Evolutionary conservation across 2,797 vertebrate genomes (phyloP).

Genomic region (Xenops minutus): DNA sequence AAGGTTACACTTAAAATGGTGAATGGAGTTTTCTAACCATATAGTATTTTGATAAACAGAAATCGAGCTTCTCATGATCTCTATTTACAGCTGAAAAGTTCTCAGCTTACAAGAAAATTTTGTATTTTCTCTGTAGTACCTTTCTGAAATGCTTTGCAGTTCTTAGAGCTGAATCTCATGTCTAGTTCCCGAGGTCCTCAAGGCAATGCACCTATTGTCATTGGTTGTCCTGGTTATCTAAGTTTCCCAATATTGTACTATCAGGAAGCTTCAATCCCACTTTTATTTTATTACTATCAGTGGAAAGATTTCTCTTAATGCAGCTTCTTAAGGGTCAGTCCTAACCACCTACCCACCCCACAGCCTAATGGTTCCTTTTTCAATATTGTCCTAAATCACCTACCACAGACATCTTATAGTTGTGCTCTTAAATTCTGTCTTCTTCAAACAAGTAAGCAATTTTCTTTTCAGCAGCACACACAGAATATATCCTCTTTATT

Average conservation of each 20-base stretch:
- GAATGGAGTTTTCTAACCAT: neutral
- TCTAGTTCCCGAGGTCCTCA: neutral
- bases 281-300: neutral
- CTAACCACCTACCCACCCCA: neutral
- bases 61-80: neutral
- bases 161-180: neutral
- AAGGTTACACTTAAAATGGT: neutral
- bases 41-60: neutral
- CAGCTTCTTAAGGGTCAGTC: neutral
- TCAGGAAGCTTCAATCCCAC: neutral
- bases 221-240: neutral
- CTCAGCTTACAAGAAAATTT: neutral
- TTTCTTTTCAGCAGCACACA: neutral
- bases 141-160: neutral
- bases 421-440: neutral
- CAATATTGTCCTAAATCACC: neutral
- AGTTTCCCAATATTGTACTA: neutral
- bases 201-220: neutral
- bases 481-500: neutral
- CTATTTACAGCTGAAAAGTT: neutral
- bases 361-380: neutral
- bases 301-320: neutral
- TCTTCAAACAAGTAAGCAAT: neutral
- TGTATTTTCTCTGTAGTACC: neutral
- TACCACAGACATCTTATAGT: neutral